Evolutionary conservation across 2,888 invertebrate species (phyloP), one percentile per base, ranked within the genome.

Genomic region (Eulithis testata): DNA sequence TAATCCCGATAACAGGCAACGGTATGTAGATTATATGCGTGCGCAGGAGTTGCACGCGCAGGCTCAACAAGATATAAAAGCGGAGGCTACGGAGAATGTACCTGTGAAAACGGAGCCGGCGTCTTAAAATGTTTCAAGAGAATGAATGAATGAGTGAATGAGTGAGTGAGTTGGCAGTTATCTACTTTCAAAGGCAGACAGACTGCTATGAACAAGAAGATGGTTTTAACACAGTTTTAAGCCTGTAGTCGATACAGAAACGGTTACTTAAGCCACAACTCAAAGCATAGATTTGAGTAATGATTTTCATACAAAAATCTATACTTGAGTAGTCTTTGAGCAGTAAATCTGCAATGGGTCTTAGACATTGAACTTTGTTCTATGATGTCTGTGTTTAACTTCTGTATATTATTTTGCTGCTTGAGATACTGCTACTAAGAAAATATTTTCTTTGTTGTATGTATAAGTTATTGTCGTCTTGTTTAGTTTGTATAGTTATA

Each of bases 1-100:
- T 55, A 94, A 95, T 76, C 94, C 94, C 0, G 90, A 90, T 55
- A 90, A 88, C 53, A 79, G 72, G 44, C 77, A 75, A 66, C 82
- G 88, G n/a, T 90, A 89, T 58, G 63, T 83, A 0, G 87, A 89
- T 52, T 82, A 88, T 11, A 73, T 88, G 59, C 47, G 55, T 0
- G 40, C 64, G 0, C 70, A 68, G 31, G 57, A 53, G 37, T 11
- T 53, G 14, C 43, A 43, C 4, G n/a, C 60, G n/a, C 40, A 21
- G 40, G 50, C 56, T n/a, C 37, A 49, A 5, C 75, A 70, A 40
- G 61, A 67, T 14, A 44, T 55, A 12, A 62, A 11, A 55, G 11
- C 62, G 53, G 60, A 71, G 4, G 66, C 73, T 2, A 76, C 75
- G 12, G 78, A 82, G 58, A 81, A 79, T 56, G 59, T 74, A n/a